Conservation (phyloP, 1,140 invertebrate genomes). For the Drosophila yakuba region DNA sequence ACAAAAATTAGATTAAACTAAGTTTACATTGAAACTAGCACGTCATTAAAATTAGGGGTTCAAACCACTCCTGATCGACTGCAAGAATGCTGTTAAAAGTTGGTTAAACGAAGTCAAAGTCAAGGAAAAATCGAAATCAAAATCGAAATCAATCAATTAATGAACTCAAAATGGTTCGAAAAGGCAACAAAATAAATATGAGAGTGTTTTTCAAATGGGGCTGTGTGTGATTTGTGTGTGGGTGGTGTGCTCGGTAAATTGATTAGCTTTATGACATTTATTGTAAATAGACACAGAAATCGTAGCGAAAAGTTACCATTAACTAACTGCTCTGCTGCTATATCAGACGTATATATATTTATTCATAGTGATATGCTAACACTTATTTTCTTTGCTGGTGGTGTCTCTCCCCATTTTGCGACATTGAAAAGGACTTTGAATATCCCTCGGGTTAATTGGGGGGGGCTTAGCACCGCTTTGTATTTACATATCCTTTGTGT, state of each 20-base stretch:
- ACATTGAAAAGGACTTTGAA: conserved; percentile 22
- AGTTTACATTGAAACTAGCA: conserved; percentile 76
- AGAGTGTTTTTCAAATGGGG: conserved; percentile 20
- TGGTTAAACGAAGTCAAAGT: conserved; percentile 50
- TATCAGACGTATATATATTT: conserved; percentile 51
- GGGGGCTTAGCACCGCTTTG: conserved; percentile 29
- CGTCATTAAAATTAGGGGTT: conserved; percentile 63
- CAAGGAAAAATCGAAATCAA: conserved; percentile 35
- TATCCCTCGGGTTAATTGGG: neutral
- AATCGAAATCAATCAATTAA: conserved; percentile 36
- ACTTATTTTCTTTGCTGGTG: conserved; percentile 58
- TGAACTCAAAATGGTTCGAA: conserved; percentile 32
- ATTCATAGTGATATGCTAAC: conserved; percentile 73
- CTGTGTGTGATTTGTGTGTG: conserved; percentile 12
- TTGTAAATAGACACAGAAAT: conserved; percentile 80
- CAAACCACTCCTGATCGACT: conserved; percentile 63
- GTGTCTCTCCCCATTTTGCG: conserved; percentile 20
- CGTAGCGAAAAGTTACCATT: conserved; percentile 66
- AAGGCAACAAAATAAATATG: conserved; percentile 36
- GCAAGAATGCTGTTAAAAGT: conserved; percentile 69
- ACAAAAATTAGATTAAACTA: conserved; percentile 74
- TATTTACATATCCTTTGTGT: conserved; percentile 30
- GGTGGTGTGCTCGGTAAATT: conserved; percentile 25
- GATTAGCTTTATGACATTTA: conserved; percentile 64
- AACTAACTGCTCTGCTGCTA: conserved; percentile 61